Evolutionary conservation across 2,797 vertebrate species (phyloP).

Genomic region (Chromis chromis): DNA sequence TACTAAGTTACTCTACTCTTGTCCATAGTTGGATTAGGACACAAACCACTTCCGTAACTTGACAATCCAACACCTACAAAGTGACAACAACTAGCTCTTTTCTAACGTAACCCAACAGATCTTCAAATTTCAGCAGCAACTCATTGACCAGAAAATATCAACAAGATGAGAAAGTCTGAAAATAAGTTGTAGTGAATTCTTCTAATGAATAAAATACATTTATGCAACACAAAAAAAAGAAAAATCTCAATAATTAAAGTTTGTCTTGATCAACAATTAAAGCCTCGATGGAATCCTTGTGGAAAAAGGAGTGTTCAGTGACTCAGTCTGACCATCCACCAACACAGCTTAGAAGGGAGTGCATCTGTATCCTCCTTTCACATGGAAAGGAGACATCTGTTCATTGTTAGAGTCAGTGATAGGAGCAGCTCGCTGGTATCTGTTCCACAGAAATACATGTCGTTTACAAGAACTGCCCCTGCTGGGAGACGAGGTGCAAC

Average conservation of each 20-base stretch:
- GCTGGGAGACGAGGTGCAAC: conserved; percentile 59
- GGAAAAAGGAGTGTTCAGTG: conserved; percentile 27
- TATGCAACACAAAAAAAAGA: neutral
- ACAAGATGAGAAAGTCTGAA: neutral
- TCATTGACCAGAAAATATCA: neutral
- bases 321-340: conserved; percentile 32
- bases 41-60: no score
- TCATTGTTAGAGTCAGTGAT: conserved; percentile 76
- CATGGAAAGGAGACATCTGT: conserved; percentile 76
- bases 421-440: conserved; percentile 64
- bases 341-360: conserved; percentile 50
- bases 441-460: conserved; percentile 57
- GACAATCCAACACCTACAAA: no score
- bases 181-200: neutral
- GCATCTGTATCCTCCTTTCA: conserved; percentile 41
- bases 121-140: neutral
- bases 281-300: neutral
- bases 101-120: neutral
- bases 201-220: neutral
- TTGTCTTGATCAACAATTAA: conserved; percentile 12
- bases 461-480: conserved; percentile 67
- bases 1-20: no score
- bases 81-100: neutral
- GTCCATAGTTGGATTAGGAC: no score
- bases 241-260: neutral